A percentile compares a stretch with the other conserved stretches of the same genome.
Conservation (phyloP, 2,888 invertebrate genomes). For the Physocephala rufipes region DNA sequence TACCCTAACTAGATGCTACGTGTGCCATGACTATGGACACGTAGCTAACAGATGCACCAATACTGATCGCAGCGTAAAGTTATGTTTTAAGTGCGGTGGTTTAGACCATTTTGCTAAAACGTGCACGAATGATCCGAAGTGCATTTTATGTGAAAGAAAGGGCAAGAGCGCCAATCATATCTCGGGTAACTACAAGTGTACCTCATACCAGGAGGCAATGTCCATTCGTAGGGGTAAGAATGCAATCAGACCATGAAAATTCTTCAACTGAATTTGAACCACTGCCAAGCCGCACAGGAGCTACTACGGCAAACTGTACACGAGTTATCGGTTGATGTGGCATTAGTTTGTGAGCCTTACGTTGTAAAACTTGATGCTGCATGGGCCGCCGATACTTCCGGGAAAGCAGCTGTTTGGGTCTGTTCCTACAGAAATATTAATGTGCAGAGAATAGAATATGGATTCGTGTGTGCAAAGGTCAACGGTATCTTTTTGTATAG, state of each 20-base stretch:
- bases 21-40: neutral
- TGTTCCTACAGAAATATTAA: too few relatives aligned
- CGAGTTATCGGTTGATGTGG: neutral
- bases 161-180: neutral
- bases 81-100: neutral
- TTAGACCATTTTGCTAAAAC: neutral
- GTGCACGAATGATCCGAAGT: neutral
- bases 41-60: neutral
- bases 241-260: neutral
- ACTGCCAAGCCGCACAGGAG: too few relatives aligned
- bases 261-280: neutral
- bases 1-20: neutral
- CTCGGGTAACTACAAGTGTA: neutral
- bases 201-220: neutral
- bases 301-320: neutral
- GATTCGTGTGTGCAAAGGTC: too few relatives aligned
- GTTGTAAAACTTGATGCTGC: neutral
- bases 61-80: neutral
- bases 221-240: neutral
- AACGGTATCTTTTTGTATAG: too few relatives aligned
- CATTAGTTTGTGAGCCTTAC: neutral
- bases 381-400: neutral
- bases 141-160: neutral
- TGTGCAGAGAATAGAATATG: too few relatives aligned
- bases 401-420: neutral